Evolutionary conservation across 2,888 invertebrate species (phyloP).

Genomic region (Orchesella flavescens): DNA sequence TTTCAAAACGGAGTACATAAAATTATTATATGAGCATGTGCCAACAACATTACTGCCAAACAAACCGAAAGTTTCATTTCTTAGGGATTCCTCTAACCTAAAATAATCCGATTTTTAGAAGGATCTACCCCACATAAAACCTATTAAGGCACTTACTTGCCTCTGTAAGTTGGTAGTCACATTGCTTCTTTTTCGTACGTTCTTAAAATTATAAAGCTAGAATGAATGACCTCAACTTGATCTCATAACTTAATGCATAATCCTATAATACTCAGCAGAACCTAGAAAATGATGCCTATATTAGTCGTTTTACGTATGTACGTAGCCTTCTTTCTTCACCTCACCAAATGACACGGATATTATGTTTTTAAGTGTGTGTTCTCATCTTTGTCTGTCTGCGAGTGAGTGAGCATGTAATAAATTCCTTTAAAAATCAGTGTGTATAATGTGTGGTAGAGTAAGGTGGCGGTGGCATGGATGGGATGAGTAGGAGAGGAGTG

Average conservation of each 20-base stretch:
- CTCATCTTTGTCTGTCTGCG: constrained; percentile 10
- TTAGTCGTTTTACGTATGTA: background rate
- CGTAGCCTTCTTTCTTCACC: background rate
- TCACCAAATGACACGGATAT: constrained; percentile 48
- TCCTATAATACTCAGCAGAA: constrained; percentile 3
- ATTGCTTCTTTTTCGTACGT: too few relatives aligned
- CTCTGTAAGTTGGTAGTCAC: too few relatives aligned
- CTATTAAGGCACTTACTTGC: too few relatives aligned
- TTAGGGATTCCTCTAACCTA: too few relatives aligned
- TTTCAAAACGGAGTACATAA: too few relatives aligned
- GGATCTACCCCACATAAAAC: too few relatives aligned
- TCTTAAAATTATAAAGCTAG: background rate
- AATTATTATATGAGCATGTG: too few relatives aligned
- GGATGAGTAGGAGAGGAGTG: constrained; percentile 38
- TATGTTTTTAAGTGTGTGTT: constrained; percentile 10
- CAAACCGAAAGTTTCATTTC: too few relatives aligned
- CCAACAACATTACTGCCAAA: too few relatives aligned
- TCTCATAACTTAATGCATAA: constrained; percentile 12
- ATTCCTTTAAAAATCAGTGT: background rate
- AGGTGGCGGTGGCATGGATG: background rate
- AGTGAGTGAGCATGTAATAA: background rate
- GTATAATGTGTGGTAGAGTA: background rate
- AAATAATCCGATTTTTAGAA: too few relatives aligned
- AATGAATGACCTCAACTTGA: constrained; percentile 7
- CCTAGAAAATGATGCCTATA: background rate